These are phyloP conservation scores for Muscicapa comitata DNA, from an alignment of 2,797 vertebrate species.

Conservation along the genomic window DNA sequence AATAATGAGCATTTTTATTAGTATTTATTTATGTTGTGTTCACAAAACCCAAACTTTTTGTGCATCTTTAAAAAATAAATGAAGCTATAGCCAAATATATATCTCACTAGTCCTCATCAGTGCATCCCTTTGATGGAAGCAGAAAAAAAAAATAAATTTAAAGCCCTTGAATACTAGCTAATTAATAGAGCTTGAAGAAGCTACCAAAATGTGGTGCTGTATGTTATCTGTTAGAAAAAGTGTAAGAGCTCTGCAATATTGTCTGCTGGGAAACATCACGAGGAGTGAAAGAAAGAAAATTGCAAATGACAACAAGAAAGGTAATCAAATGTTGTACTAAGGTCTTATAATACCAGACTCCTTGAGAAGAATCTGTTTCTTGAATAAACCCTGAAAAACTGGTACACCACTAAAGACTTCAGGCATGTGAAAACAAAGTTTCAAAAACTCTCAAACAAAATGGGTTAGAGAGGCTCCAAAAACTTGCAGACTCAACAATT, in stretches of 20 bases:
- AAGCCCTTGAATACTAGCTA: background rate
- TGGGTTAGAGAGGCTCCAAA: background rate
- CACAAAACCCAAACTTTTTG: background rate
- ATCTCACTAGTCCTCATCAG: background rate
- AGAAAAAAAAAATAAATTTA: background rate
- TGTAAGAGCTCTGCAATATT: background rate
- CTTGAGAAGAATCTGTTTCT: background rate
- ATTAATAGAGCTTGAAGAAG: background rate
- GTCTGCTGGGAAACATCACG: background rate
- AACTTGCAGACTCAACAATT: background rate
- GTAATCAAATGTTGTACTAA: background rate
- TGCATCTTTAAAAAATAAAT: conserved; percentile 25
- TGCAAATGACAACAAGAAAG: background rate
- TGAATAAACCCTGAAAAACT: background rate
- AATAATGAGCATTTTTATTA: background rate
- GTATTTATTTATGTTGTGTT: background rate
- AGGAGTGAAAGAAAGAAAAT: background rate
- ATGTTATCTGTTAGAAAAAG: background rate
- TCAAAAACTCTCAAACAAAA: background rate
- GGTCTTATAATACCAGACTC: background rate
- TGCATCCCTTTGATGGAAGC: background rate
- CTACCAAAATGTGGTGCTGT: background rate
- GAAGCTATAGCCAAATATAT: background rate
- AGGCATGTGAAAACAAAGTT: background rate
- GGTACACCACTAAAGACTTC: background rate